Evolutionary conservation across 2,113 vertebrate species (phyloP).

Genomic region (Stercorarius parasiticus): DNA sequence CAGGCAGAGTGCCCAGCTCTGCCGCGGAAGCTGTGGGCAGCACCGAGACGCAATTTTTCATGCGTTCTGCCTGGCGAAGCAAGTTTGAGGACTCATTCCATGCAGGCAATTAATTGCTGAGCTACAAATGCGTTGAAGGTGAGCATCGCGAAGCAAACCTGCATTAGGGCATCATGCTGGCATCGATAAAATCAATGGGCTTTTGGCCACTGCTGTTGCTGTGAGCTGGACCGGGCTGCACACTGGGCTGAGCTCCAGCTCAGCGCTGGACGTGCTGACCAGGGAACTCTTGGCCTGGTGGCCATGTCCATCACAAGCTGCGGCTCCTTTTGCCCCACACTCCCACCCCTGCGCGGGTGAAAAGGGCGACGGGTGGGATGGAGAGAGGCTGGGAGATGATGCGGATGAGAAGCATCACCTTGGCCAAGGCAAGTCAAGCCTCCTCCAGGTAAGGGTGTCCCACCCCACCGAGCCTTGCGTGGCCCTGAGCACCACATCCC

Average conservation of each 20-base stretch:
- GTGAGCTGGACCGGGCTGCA: background rate
- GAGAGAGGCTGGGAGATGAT: too few species aligned
- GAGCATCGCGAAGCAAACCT: background rate
- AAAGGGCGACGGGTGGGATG: background rate
- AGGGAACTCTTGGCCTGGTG: background rate
- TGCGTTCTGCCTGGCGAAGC: background rate
- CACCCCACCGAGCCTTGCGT: background rate
- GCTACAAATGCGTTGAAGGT: background rate
- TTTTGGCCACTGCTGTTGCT: background rate
- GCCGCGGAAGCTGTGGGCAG: background rate
- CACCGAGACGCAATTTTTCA: background rate
- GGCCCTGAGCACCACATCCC: background rate
- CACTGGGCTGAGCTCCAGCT: background rate
- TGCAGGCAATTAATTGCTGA: slow-evolving; percentile 21
- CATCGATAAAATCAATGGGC: slow-evolving; percentile 36
- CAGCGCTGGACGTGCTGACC: fast-evolving
- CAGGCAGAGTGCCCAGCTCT: background rate
- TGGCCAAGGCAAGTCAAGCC: background rate
- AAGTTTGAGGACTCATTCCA: background rate
- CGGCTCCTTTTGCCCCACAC: background rate
- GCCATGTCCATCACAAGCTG: background rate
- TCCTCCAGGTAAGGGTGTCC: background rate
- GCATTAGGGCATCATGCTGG: background rate
- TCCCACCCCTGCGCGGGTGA: background rate
- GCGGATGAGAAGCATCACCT: background rate